Evolutionary conservation across 2,888 invertebrate species (phyloP).

Genomic region (Dromius quadrimaculatus): DNA sequence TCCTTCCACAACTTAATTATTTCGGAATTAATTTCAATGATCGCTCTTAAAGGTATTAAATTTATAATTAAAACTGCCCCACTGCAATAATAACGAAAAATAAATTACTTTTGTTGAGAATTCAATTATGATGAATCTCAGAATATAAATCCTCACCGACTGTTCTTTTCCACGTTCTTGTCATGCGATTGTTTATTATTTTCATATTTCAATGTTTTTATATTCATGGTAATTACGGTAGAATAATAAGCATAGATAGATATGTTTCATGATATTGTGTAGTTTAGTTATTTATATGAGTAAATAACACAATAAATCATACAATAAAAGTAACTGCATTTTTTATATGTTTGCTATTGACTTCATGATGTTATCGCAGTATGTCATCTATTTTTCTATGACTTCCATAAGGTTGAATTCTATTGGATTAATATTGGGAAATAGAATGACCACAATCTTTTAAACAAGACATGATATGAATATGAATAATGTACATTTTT

Average conservation of each 20-base stretch:
- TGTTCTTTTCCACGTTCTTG: slow-evolving; percentile 27
- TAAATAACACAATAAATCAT: not conserved
- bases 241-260: not conserved
- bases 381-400: no score
- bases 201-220: slow-evolving; percentile 12
- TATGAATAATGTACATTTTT: no score
- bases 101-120: slow-evolving; percentile 45
- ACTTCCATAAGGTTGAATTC: no score
- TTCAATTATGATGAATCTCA: slow-evolving; percentile 42
- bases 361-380: no score
- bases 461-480: no score
- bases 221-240: slow-evolving; percentile 5
- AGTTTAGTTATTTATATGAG: slow-evolving; percentile 1
- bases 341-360: no score
- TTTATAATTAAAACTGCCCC: slow-evolving; percentile 49
- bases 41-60: slow-evolving; percentile 45
- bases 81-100: slow-evolving; percentile 44
- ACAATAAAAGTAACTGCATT: not conserved
- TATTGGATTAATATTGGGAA: no score
- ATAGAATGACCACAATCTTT: no score
- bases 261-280: not conserved
- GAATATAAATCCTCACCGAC: slow-evolving; percentile 29
- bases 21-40: slow-evolving; percentile 50
- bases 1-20: slow-evolving; percentile 48
- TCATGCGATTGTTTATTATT: slow-evolving; percentile 20